Conservation (phyloP, 2,888 invertebrate species). For the Tenthredo distinguenda region DNA sequence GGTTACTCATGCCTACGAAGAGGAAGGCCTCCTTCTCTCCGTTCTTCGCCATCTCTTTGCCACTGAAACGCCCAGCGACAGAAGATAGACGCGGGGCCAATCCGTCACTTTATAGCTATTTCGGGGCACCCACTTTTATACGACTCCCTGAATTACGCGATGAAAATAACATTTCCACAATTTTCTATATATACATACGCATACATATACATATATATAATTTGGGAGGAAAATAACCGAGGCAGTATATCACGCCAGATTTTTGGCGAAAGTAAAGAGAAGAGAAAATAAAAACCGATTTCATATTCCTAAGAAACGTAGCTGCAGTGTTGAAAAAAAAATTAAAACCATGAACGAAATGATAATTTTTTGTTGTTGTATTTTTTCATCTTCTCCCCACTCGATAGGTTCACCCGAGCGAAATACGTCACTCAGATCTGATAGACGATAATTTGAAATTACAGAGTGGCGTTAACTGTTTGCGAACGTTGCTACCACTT, state of each 20-base stretch:
- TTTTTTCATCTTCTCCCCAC: neutral
- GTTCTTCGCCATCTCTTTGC: slow-evolving; percentile 1
- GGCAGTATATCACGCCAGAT: neutral
- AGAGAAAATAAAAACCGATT: neutral
- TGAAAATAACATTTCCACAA: slow-evolving; percentile 9
- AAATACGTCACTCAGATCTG: slow-evolving; percentile 11
- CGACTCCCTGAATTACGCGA: slow-evolving; percentile 13
- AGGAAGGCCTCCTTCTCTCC: no score
- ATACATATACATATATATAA: neutral
- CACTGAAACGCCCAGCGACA: slow-evolving; percentile 17
- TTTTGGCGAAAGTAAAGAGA: neutral
- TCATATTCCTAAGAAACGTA: neutral
- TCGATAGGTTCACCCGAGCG: neutral
- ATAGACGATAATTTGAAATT: slow-evolving; percentile 39
- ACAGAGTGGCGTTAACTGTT: slow-evolving; percentile 23
- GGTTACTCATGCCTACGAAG: slow-evolving; percentile 17
- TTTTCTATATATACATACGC: neutral
- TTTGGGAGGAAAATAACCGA: neutral
- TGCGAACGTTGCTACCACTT: slow-evolving; percentile 34
- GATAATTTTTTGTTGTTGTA: neutral
- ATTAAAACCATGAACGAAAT: neutral
- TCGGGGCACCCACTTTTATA: neutral
- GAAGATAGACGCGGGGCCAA: slow-evolving; percentile 23
- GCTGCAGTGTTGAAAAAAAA: neutral
- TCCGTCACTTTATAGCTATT: slow-evolving; percentile 32